phyloP scores from a whole-genome alignment of 2,888 invertebrate species.

The Erebia palarica region DNA sequence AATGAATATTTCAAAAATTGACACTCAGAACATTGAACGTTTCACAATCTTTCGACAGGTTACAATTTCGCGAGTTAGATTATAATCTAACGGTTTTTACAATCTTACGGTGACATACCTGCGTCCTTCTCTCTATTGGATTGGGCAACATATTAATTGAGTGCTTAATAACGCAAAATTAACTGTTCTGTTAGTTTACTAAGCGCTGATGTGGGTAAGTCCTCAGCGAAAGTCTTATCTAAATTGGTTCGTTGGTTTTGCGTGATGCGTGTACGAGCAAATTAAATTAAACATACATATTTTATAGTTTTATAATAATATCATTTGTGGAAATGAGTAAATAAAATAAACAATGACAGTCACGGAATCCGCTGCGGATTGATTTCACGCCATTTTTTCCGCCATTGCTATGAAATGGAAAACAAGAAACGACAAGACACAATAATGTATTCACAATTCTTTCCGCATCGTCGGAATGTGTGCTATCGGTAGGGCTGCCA shows the following conservation, averaged over 20 bases:
- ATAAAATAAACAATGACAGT: slow-evolving; percentile 2
- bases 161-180: too few species aligned
- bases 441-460: slow-evolving; percentile 34
- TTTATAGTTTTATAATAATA: neutral
- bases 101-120: too few species aligned
- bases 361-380: slow-evolving; percentile 22
- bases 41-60: too few species aligned
- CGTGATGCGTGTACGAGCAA: neutral
- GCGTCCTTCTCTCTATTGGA: too few species aligned
- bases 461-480: slow-evolving; percentile 35
- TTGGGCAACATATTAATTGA: too few species aligned
- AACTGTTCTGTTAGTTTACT: too few species aligned
- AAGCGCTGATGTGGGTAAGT: too few species aligned
- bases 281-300: neutral
- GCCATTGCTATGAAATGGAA: slow-evolving; percentile 33
- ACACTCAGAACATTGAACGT: too few species aligned
- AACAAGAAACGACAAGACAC: slow-evolving; percentile 29
- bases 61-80: too few species aligned
- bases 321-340: neutral
- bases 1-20: too few species aligned
- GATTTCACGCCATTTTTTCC: slow-evolving; percentile 30
- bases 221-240: neutral
- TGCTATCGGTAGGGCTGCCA: neutral
- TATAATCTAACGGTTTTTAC: too few species aligned
- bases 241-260: neutral